phyloP scores from a whole-genome alignment of 1,140 invertebrate species.

The Caligus rogercresseyi region DNA sequence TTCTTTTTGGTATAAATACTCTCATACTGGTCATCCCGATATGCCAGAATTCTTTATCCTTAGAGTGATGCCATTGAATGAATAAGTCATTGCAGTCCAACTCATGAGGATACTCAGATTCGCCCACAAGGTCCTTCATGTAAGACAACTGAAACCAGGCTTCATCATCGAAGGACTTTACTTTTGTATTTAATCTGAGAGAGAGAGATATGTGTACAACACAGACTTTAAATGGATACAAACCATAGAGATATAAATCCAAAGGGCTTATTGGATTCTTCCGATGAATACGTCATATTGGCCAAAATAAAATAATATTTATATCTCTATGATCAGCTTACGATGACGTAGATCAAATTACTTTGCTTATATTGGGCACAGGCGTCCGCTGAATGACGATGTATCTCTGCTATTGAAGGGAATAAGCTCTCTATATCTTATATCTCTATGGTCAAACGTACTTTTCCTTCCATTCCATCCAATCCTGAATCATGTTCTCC shows the following conservation, averaged over 20 bases:
- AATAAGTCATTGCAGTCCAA: slow-evolving; percentile 11
- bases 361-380: too few species aligned
- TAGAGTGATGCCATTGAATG: slow-evolving; percentile 10
- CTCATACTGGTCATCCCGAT: slow-evolving; percentile 9
- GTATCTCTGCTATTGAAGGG: too few species aligned
- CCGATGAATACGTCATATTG: too few species aligned
- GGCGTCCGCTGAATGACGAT: too few species aligned
- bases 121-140: slow-evolving; percentile 6
- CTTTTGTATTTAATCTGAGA: neutral
- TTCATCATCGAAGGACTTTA: slow-evolving; percentile 6
- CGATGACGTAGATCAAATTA: too few species aligned
- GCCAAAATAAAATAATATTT: neutral
- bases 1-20: slow-evolving; percentile 10
- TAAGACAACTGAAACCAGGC: slow-evolving; percentile 1
- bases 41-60: slow-evolving; percentile 12
- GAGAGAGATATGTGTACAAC: too few species aligned
- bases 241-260: neutral
- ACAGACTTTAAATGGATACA: too few species aligned
- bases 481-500: slow-evolving; percentile 2
- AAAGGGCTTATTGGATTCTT: too few species aligned
- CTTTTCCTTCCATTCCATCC: neutral
- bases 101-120: slow-evolving; percentile 4
- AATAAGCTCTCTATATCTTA: too few species aligned
- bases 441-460: neutral
- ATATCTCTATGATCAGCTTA: neutral